A percentile compares a stretch with the other conserved stretches of the same genome.
Evolutionary conservation across 2,797 vertebrate genomes (phyloP).

Genomic region (Pteropus rufus): DNA sequence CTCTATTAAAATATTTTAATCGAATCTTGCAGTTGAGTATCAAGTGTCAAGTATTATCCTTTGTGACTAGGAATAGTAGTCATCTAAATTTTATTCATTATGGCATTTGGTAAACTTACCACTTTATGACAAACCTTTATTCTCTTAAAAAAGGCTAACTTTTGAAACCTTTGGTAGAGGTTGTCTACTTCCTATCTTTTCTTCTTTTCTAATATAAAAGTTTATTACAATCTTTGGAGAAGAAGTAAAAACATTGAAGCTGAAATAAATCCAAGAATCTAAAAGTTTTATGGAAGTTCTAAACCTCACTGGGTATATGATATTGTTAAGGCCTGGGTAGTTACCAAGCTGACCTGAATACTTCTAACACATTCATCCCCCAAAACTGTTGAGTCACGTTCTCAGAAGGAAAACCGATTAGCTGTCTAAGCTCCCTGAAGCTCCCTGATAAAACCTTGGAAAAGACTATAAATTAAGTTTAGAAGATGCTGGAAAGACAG

Average conservation of each 20-base stretch:
- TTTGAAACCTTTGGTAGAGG: neutral
- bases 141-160: neutral
- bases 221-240: neutral
- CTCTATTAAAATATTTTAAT: conserved; percentile 33
- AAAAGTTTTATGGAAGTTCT: neutral
- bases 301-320: neutral
- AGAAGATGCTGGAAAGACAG: neutral
- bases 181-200: neutral
- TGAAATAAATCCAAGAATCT: neutral
- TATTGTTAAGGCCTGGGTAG: neutral
- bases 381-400: neutral
- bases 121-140: neutral
- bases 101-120: neutral
- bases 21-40: neutral
- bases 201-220: neutral
- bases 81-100: neutral
- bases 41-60: neutral
- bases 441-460: neutral
- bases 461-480: neutral
- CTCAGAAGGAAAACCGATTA: neutral
- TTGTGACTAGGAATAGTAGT: neutral
- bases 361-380: neutral
- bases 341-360: neutral
- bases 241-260: neutral
- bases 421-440: neutral